Evolutionary conservation across 2,888 invertebrate species (phyloP), one percentile per base, ranked within the genome.

Genomic region (Eupithecia subumbrata): DNA sequence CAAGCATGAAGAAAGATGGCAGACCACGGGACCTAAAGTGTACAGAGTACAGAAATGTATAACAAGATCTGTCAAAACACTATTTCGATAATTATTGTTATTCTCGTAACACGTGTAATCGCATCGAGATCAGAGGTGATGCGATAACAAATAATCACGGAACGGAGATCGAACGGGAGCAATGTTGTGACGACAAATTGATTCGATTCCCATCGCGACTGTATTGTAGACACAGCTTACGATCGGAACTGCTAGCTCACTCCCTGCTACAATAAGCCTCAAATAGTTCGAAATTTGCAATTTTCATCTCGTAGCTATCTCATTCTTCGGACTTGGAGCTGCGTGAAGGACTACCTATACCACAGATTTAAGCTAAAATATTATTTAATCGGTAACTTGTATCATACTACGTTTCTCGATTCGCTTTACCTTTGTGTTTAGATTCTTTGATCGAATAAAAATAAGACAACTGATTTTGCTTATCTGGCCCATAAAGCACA

Each of bases 181-280:
- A 85, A 89, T 88, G 89, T 91, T 88, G 87, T 87, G 86, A 82
- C 89, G 88, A 89, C 90, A 92, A 92, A 92, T 93, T 92, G 92
- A 92, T 92, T 92, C 86, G 86, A 89, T 90, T 91, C 91, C 91
- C 88, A 82, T 80, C 80, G 88, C 88, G 86, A 86, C 87, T 89
- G 87, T 45, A 60, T 34, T 88, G 86, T 25, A 60, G 68, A 71
- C 72, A 71, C 73, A 77, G 77, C 73, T 75, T 64, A 83, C 52
- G 76, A 79, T 75, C 74, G 78, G 80, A 82, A 71, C 75, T 73
- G 77, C 77, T 75, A 37, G 40, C 68, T 14, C 75, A 77, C 30
- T n/a, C n/a, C n/a, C n/a, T n/a, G n/a, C n/a, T n/a, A n/a, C n/a
- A n/a, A n/a, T n/a, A n/a, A n/a, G n/a, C n/a, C n/a, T n/a, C n/a